phyloP scores from a whole-genome alignment of 1,140 invertebrate genomes.

The Archegozetes longisetosus region DNA sequence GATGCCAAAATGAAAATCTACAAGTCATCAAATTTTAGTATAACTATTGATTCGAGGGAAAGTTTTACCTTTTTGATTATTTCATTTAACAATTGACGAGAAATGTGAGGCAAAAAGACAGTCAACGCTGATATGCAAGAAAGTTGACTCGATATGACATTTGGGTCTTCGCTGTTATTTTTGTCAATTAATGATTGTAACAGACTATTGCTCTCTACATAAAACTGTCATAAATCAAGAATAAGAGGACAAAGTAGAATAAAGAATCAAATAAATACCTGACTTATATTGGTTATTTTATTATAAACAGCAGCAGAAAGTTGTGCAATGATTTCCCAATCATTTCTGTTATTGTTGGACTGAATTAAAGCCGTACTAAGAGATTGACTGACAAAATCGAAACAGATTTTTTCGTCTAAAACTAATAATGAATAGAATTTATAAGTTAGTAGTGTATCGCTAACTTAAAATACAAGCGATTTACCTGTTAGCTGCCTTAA shows the following conservation, averaged over 20 bases:
- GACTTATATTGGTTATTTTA: neutral
- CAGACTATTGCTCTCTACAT: neutral
- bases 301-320: conserved; percentile 4
- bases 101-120: conserved; percentile 62
- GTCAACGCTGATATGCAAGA: conserved; percentile 79
- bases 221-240: neutral
- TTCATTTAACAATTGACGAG: conserved; percentile 53
- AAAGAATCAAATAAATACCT: neutral
- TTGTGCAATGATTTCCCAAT: conserved; percentile 6
- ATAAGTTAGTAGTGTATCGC: neutral
- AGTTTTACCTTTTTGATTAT: conserved; percentile 51
- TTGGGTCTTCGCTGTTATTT: conserved; percentile 24
- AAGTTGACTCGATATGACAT: conserved; percentile 58
- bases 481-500: conserved; percentile 23
- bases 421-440: neutral
- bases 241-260: neutral
- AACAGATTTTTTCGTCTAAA: conserved; percentile 1
- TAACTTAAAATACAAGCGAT: neutral
- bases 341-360: neutral
- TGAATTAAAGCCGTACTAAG: neutral
- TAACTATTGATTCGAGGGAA: neutral
- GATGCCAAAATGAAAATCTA: conserved; percentile 50
- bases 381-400: neutral
- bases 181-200: neutral
- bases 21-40: conserved; percentile 11